A percentile compares a stretch with the other conserved stretches of the same genome.
These are phyloP conservation scores for Junco hyemalis DNA, from an alignment of 2,113 vertebrate genomes.

Conservation along the genomic window DNA sequence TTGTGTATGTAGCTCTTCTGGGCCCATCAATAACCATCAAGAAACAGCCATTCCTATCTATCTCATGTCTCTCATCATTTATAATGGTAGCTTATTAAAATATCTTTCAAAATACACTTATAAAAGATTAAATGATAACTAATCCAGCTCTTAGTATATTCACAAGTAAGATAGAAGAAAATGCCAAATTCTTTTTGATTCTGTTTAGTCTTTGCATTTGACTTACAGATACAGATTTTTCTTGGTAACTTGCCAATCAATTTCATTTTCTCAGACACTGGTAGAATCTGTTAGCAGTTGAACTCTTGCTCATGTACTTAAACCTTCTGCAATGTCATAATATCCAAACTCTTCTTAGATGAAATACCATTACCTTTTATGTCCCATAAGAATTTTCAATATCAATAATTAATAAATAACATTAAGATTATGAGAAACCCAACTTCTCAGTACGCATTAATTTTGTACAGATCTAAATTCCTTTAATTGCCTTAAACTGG, in stretches of 20 bases:
- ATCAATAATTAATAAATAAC: conserved; percentile 28
- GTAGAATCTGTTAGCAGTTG: not conserved
- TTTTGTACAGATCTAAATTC: not conserved
- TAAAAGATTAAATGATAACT: not conserved
- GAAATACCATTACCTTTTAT: not conserved
- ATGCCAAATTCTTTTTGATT: not conserved
- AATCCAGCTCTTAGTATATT: not conserved
- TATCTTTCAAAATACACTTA: not conserved
- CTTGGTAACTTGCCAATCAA: not conserved
- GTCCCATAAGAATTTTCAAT: not conserved
- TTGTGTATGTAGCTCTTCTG: not conserved
- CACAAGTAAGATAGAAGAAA: not conserved
- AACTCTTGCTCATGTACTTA: not conserved
- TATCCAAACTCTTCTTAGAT: not conserved
- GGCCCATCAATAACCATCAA: not conserved
- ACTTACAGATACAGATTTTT: not conserved
- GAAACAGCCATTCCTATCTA: not conserved
- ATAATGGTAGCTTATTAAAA: not conserved
- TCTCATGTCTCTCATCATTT: not conserved
- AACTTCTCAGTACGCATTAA: conserved; percentile 6
- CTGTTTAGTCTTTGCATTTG: not conserved
- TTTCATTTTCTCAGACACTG: not conserved
- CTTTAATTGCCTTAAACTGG: conserved; percentile 15
- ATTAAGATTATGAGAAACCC: not conserved
- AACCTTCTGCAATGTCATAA: not conserved